phyloP scores from a whole-genome alignment of 2,888 invertebrate genomes.

The Athrips mouffetella region DNA sequence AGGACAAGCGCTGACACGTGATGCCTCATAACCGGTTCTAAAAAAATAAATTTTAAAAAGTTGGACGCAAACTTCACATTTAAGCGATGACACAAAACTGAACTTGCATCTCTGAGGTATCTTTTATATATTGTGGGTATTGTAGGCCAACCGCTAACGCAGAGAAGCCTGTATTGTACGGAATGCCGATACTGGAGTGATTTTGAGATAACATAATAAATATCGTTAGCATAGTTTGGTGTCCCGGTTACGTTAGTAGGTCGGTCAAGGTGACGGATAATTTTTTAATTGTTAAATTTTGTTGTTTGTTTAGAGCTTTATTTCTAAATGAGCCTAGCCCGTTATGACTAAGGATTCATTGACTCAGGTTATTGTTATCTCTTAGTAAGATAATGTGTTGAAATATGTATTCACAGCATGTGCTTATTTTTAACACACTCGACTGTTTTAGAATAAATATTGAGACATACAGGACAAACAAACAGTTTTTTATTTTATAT shows the following conservation, averaged over 20 bases:
- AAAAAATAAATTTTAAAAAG: slow-evolving; percentile 47
- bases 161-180: slow-evolving; percentile 55
- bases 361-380: slow-evolving; percentile 8
- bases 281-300: slow-evolving; percentile 48
- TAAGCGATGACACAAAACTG: slow-evolving; percentile 58
- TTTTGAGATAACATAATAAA: slow-evolving; percentile 65
- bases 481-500: neutral
- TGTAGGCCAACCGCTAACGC: slow-evolving; percentile 74
- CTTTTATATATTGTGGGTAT: slow-evolving; percentile 67
- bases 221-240: slow-evolving; percentile 66
- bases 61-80: slow-evolving; percentile 50
- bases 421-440: no score
- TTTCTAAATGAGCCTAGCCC: slow-evolving; percentile 25
- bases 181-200: slow-evolving; percentile 49
- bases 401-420: neutral
- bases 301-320: slow-evolving; percentile 42
- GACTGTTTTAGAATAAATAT: no score
- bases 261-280: slow-evolving; percentile 62
- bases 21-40: slow-evolving; percentile 64
- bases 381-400: neutral
- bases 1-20: slow-evolving; percentile 47
- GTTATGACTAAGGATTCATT: slow-evolving; percentile 20
- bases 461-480: neutral
- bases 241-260: slow-evolving; percentile 61
- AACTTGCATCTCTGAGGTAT: slow-evolving; percentile 51